Evolutionary conservation across 2,888 invertebrate species (phyloP).

Genomic region (Tetragnatha montana): DNA sequence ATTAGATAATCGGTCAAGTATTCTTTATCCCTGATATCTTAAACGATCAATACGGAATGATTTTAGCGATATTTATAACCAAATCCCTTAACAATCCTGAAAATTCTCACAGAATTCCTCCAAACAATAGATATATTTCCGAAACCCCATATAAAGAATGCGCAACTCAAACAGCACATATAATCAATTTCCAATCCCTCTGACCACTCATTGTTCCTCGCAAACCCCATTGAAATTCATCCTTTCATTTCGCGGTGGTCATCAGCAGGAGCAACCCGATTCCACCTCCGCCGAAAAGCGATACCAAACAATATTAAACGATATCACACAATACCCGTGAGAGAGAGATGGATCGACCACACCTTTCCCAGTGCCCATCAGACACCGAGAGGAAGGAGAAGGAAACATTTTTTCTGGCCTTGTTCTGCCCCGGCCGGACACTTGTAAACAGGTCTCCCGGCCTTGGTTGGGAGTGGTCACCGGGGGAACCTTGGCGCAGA

Average conservation of each 20-base stretch:
- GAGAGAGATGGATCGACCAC: slow-evolving; percentile 42
- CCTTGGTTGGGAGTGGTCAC: slow-evolving; percentile 69
- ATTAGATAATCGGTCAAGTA: no score
- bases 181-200: neutral
- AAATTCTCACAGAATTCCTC: no score
- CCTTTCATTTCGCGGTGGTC: neutral
- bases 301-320: no score
- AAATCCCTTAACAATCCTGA: no score
- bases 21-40: no score
- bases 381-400: slow-evolving; percentile 60
- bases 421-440: slow-evolving; percentile 57
- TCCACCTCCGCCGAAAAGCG: no score
- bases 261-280: neutral
- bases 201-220: neutral
- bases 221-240: neutral
- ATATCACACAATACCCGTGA: slow-evolving; percentile 35
- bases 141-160: no score
- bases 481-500: slow-evolving; percentile 58
- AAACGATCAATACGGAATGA: no score
- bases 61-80: no score
- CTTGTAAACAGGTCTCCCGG: slow-evolving; percentile 68
- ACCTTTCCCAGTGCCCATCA: slow-evolving; percentile 25
- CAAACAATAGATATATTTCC: no score
- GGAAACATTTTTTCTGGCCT: slow-evolving; percentile 61
- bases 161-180: neutral